Evolutionary conservation across 2,113 vertebrate genomes (phyloP).

Genomic region (Fukomys damarensis): DNA sequence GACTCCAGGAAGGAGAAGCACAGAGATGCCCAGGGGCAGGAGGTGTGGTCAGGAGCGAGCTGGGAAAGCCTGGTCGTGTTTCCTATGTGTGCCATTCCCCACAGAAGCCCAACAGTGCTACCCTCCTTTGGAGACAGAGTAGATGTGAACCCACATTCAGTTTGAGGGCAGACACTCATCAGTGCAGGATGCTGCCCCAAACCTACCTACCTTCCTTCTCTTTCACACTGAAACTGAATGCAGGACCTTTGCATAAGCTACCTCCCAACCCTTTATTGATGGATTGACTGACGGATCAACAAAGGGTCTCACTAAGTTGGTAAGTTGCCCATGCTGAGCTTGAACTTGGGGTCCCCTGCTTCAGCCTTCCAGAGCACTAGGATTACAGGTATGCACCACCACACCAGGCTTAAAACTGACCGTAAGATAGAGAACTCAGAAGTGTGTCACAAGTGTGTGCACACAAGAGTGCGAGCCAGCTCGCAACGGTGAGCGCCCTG

Average conservation of each 20-base stretch:
- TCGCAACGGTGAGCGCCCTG: accelerated
- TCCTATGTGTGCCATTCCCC: neutral
- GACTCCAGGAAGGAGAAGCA: neutral
- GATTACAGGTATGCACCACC: neutral
- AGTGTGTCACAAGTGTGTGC: accelerated
- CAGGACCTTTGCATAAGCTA: neutral
- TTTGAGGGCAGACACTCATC: constrained; percentile 56
- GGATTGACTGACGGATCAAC: neutral
- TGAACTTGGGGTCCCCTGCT: neutral
- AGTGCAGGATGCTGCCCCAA: neutral
- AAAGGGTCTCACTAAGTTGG: neutral
- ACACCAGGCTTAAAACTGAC: neutral
- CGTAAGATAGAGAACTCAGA: neutral
- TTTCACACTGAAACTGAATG: neutral
- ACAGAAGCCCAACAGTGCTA: too few species aligned
- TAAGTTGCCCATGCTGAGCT: neutral
- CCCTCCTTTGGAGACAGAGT: too few species aligned
- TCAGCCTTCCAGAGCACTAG: neutral
- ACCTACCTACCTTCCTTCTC: too few species aligned
- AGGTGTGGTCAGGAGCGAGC: neutral
- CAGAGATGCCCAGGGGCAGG: neutral
- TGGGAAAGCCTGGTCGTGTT: neutral
- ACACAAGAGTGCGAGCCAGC: neutral
- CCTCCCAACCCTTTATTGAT: neutral
- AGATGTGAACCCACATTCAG: neutral